Evolutionary conservation across 2,888 invertebrate genomes (phyloP), one percentile per base, ranked within the genome.

Genomic region (Athalia circularis): DNA sequence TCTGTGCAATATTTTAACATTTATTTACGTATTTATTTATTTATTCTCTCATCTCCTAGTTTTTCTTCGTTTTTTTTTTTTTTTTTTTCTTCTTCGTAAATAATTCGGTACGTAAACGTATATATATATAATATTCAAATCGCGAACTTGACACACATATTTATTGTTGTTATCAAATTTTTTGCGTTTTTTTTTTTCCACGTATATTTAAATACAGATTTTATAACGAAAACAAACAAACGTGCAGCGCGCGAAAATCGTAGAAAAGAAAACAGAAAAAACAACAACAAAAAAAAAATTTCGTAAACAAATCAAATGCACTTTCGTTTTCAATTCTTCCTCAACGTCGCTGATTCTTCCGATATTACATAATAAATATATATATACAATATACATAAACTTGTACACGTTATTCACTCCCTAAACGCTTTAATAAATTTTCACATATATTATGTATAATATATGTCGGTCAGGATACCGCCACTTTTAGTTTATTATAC

Each of bases 71-170:
- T 4, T 64, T 45, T 47, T 5, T 62, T 43, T 62, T 57, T 57
- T 11, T 57, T 62, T 4, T 47, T 65, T 47, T 50, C 13, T 48
- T 7, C 13, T 50, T 67, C 48, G n/a, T 43, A n/a, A 50, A 67
- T 67, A 11, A 15, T 9, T 68, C 50, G 29, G 29, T 29, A n/a
- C n/a, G n/a, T n/a, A n/a, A n/a, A n/a, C n/a, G n/a, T n/a, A 2
- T 29, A 29, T 29, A 47, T 50, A 54, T 29, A 52, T 11, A 68
- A 29, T 29, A 29, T 29, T 29, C 2, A 29, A 62, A 75, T 29
- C 29, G 50, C 62, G 75, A 62, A 61, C 61, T 62, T 61, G 75
- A 75, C 62, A 62, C 52, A 75, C 48, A 29, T 29, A 29, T 29
- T 29, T 29, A 29, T 29, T 62, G 75, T 64, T 75, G 75, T 62